These are phyloP conservation scores for Cinclus cinclus DNA, from an alignment of 2,113 vertebrate species.

Conservation along the genomic window DNA sequence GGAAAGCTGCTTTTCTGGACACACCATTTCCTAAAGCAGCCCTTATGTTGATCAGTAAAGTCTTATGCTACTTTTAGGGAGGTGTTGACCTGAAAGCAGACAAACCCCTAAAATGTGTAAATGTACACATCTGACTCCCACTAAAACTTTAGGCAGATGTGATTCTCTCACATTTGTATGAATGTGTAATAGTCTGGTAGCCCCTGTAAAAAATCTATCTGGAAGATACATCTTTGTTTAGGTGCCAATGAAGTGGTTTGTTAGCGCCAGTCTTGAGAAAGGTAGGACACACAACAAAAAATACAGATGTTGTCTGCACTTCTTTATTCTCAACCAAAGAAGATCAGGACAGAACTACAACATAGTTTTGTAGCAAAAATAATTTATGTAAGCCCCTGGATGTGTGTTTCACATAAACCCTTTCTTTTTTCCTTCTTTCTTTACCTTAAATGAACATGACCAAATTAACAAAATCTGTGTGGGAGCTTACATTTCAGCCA, in stretches of 20 bases:
- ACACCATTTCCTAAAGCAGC: not conserved
- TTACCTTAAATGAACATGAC: not conserved
- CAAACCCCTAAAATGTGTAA: not conserved
- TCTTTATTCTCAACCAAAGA: not conserved
- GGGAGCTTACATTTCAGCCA: not conserved
- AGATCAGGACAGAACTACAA: not conserved
- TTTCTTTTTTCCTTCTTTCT: not conserved
- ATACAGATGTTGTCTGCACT: not conserved
- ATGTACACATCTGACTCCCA: not conserved
- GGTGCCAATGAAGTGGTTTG: not conserved
- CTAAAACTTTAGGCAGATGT: not conserved
- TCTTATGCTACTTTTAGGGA: not conserved
- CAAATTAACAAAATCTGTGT: constrained; percentile 17
- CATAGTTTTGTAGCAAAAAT: not conserved
- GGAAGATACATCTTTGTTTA: not conserved
- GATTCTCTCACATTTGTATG: not conserved
- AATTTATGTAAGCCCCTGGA: not conserved
- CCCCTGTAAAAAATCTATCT: not conserved
- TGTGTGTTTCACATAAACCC: not conserved
- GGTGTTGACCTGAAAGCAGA: not conserved
- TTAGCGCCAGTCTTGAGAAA: not conserved
- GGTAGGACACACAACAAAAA: not conserved
- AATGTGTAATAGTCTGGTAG: not conserved
- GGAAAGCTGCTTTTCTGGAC: not conserved
- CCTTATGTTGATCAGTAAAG: not conserved